These are phyloP conservation scores for Aphelinus certus DNA, from an alignment of 1,140 invertebrate species.

Conservation along the genomic window DNA sequence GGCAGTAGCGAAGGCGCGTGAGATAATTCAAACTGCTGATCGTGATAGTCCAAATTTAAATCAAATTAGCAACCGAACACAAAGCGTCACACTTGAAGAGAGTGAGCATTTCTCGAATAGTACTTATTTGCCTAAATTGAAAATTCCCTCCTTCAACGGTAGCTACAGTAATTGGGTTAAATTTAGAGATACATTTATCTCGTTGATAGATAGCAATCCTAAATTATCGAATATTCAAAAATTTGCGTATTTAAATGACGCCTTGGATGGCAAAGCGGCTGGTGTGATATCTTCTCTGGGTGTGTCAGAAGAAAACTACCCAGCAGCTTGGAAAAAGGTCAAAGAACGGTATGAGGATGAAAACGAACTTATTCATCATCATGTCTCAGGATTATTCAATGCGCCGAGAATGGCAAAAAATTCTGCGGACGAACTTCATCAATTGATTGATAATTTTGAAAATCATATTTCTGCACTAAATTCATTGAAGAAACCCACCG, in stretches of 20 bases:
- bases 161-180: constrained; percentile 11
- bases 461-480: constrained; percentile 40
- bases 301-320: constrained; percentile 19
- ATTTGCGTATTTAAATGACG: constrained; percentile 20
- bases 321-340: constrained; percentile 15
- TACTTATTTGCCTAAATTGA: not conserved
- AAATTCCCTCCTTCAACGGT: constrained; percentile 5
- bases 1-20: too few relatives aligned
- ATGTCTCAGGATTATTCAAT: constrained; percentile 24
- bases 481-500: constrained; percentile 35
- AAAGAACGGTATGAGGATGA: constrained; percentile 23
- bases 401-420: constrained; percentile 4
- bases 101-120: too few relatives aligned
- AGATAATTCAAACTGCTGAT: too few relatives aligned
- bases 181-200: constrained; percentile 28
- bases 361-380: not conserved
- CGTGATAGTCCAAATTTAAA: too few relatives aligned
- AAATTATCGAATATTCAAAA: constrained; percentile 15
- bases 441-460: constrained; percentile 39
- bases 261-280: not conserved
- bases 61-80: too few relatives aligned
- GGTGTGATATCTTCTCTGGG: constrained; percentile 8
- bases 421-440: constrained; percentile 20
- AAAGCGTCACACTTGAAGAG: too few relatives aligned
- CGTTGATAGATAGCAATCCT: constrained; percentile 21